Evolutionary conservation across 2,797 vertebrate species (phyloP), one percentile per base, ranked within the genome.

Genomic region (Lacerta bilineata): DNA sequence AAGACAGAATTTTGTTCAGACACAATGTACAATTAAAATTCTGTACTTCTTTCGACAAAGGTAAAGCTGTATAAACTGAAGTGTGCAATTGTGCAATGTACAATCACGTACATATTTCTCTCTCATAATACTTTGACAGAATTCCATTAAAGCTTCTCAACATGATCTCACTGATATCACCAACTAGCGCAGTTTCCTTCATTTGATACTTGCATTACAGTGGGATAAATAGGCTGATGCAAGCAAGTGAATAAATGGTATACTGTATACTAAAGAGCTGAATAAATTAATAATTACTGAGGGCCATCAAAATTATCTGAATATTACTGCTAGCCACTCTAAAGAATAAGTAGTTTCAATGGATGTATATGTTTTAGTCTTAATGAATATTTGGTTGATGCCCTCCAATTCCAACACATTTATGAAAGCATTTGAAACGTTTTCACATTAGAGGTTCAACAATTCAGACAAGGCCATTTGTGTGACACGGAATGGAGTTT

Each of bases 21-120:
- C 74, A 94, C 50, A 89, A 88, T 0, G 79, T 91, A 92, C 91
- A 94, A 91, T 81, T 93, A 93, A 95, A 96, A 95, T 92, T 88
- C 85, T 87, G 69, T 92, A 68, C 50, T 89, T 89, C 93, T 92
- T 94, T 91, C 17, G 95, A 96, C 61, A 95, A 96, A 97, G 93
- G 84, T 96, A 97, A 97, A 97, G 96, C 96, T 96, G 87, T 94
- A 93, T 85, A 92, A 96, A 95, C 84, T 91, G 91, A 95, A 94
- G 88, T 95, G 84, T 89, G 94, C 92, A 95, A 93, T 91, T 95
- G 90, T 96, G 95, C 95, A 96, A 96, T 96, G 96, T 96, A 97
- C 96, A 96, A 96, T 95, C 95, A 91, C 18, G 0, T 72, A 89
- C 41, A 17, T 80, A 87, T 85, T 89, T 84, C 50, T 87, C 93